Evolutionary conservation across 2,113 vertebrate species (phyloP).

Genomic region (Carassius auratus): DNA sequence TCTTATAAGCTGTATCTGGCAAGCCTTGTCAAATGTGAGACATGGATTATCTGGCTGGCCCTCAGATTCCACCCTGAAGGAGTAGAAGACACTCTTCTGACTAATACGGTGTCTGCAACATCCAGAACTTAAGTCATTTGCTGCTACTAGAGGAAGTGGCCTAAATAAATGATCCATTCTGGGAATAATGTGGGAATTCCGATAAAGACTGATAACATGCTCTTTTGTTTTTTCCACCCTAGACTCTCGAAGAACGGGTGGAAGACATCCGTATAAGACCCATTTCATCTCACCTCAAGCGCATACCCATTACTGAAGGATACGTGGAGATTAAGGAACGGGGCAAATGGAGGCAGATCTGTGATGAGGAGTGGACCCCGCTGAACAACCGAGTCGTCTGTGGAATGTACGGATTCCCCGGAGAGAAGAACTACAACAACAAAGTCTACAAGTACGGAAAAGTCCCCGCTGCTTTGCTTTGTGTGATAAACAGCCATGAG

Average conservation of each 20-base stretch:
- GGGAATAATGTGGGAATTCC: background rate
- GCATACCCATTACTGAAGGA: conserved; percentile 87
- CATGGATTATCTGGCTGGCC: background rate
- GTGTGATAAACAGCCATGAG: background rate
- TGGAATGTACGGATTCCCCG: conserved; percentile 94
- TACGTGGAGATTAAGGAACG: conserved; percentile 91
- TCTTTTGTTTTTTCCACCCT: conserved; percentile 51
- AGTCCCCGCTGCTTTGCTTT: background rate
- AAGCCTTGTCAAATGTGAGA: background rate
- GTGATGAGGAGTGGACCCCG: conserved; percentile 82
- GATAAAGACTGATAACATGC: background rate
- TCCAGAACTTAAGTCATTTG: background rate
- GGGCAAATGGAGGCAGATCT: conserved; percentile 92
- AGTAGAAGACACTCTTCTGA: background rate
- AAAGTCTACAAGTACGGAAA: conserved; percentile 91
- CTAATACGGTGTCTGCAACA: background rate
- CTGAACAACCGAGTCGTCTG: conserved; percentile 89
- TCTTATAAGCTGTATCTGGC: background rate
- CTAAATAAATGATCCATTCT: background rate
- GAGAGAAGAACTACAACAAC: conserved; percentile 84
- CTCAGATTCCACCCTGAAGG: conserved; percentile 4
- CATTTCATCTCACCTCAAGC: conserved; percentile 86
- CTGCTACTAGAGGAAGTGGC: background rate
- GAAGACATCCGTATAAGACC: conserved; percentile 89
- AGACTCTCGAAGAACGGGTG: conserved; percentile 85